Conservation (phyloP, 2,113 vertebrate species). For the Corapipo altera region DNA sequence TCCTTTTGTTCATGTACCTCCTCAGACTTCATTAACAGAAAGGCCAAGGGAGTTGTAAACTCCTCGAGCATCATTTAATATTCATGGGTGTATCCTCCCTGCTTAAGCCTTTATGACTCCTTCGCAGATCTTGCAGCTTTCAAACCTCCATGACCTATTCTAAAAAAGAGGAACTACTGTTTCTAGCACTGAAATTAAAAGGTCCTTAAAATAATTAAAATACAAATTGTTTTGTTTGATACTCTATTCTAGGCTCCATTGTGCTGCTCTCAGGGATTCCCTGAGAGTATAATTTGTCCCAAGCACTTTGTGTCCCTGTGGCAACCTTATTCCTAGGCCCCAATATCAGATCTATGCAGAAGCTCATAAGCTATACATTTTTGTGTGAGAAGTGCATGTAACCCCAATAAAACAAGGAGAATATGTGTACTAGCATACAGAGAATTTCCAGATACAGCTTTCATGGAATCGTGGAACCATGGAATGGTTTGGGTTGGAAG, state of each 20-base stretch:
- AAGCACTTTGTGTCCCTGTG: background rate
- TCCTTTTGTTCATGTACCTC: background rate
- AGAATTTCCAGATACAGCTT: background rate
- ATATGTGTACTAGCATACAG: fast-evolving
- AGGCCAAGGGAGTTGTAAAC: background rate
- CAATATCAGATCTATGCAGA: background rate
- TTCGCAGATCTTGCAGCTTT: background rate
- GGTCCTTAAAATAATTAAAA: conserved; percentile 1
- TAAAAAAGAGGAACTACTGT: background rate
- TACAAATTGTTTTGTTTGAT: background rate
- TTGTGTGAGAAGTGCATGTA: background rate
- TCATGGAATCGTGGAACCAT: background rate
- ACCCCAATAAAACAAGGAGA: background rate
- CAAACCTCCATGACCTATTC: background rate
- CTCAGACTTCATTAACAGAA: background rate
- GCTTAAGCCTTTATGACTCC: background rate
- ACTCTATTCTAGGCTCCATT: background rate
- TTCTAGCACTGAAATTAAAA: background rate
- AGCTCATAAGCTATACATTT: background rate
- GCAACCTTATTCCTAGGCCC: background rate
- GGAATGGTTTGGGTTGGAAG: background rate
- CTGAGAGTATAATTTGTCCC: background rate
- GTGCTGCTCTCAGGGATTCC: background rate
- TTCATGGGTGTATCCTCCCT: background rate
- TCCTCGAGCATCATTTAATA: background rate